Conservation (phyloP, 64 coral and sea anemone genomes). For the Cladopsammia gracilis region DNA sequence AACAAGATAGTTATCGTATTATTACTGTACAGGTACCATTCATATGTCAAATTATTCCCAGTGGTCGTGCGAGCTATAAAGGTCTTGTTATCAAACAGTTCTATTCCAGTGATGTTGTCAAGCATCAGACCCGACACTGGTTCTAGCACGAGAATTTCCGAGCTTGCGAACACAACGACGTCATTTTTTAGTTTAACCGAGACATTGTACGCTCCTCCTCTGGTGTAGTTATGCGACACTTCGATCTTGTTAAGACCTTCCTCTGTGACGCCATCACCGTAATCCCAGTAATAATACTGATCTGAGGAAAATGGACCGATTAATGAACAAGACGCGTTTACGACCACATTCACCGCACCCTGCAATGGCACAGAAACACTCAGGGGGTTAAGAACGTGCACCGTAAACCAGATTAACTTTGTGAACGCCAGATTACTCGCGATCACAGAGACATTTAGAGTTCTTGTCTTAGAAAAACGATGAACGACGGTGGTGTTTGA, state of each 20-base stretch:
- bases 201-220: slow-evolving; percentile 44
- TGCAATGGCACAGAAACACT: slow-evolving; percentile 36
- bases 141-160: slow-evolving; percentile 68
- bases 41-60: slow-evolving; percentile 87
- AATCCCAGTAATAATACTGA: slow-evolving; percentile 72
- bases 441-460: slow-evolving; percentile 73
- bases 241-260: background rate
- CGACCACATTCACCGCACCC: background rate
- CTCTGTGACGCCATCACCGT: slow-evolving; percentile 48
- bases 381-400: slow-evolving; percentile 58
- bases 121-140: slow-evolving; percentile 47
- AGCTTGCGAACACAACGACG: background rate
- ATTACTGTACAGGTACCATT: slow-evolving; percentile 59
- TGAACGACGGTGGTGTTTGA: slow-evolving; percentile 42
- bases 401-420: slow-evolving; percentile 17
- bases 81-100: slow-evolving; percentile 74
- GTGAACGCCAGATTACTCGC: slow-evolving; percentile 73
- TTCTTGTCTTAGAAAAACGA: slow-evolving; percentile 37
- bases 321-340: slow-evolving; percentile 49
- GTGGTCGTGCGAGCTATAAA: slow-evolving; percentile 43
- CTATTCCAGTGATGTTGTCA: slow-evolving; percentile 73
- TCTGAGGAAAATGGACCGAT: slow-evolving; percentile 16
- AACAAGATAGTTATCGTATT: slow-evolving; percentile 34
- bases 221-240: slow-evolving; percentile 34
- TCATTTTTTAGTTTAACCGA: slow-evolving; percentile 32